Base-by-base conservation (phyloP, 2,113 vertebrate species). In the Cyanoderma ruficeps region DNA sequence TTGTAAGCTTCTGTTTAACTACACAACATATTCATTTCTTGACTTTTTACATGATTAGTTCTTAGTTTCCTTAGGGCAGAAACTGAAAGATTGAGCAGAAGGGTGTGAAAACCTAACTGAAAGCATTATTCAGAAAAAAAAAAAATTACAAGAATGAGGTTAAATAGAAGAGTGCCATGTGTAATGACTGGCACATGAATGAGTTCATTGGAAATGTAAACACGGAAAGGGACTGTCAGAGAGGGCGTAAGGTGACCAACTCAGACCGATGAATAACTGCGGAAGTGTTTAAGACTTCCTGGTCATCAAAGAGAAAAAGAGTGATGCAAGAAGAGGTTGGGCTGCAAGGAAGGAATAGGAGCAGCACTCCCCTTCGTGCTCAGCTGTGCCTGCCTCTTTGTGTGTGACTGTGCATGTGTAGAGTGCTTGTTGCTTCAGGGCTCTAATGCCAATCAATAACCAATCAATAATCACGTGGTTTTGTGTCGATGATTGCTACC, bases 121-220 rank as follows among this genome's bases (percentile, higher is more conserved):
- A 93, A 94, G 60, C 18, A 64, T 44, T n/a, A 71, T 41, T 68
- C 24, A 80, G 49, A 37, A 82, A 47, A 81, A 77, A 77, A 59
- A 77, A 47, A 74, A 12, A n/a, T 61, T n/a, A 27, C 27, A 56
- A 39, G 74, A 59, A 82, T 16, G 67, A 90, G 28, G 25, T 59
- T 23, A 78, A 52, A 23, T 15, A 42, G 52, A 33, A 44, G 4
- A 50, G 35, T 27, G n/a, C 7, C 46, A 92, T 67, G 46, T 5
- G 39, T 68, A 71, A 89, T 13, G 25, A 84, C 0, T 68, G 28
- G 27, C 60, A 52, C 53, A 55, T 11, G 12, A 71, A 61, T 94
- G 83, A 94, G 47, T 39, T 83, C 49, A 70, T 0, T 78, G 50
- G 83, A 85, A 93, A 95, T 11, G 86, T 61, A 97, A 95, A 97